Percentiles rank a stretch among this genome's conserved stretches.
Evolutionary conservation across 2,113 vertebrate species (phyloP).

Genomic region (Daboia siamensis): DNA sequence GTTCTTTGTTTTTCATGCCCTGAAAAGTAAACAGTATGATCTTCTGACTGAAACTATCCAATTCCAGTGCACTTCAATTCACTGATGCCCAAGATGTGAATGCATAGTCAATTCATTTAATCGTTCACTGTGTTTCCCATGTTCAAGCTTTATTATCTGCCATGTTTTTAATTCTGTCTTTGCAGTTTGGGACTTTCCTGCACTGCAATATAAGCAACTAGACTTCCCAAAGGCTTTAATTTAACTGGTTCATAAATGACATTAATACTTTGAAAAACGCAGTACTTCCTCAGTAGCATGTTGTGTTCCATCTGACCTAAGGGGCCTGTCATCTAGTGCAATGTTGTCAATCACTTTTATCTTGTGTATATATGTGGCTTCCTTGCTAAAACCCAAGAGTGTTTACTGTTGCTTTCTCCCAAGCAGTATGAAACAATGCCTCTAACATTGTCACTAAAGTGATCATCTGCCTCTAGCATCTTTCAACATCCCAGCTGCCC

Average conservation of each 20-base stretch:
- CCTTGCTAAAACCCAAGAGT: neutral
- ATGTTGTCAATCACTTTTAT: neutral
- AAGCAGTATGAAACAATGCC: neutral
- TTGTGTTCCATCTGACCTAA: neutral
- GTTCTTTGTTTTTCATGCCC: neutral
- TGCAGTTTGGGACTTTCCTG: neutral
- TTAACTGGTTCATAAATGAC: neutral
- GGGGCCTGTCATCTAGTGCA: neutral
- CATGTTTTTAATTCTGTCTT: neutral
- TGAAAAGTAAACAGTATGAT: neutral
- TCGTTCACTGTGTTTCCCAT: neutral
- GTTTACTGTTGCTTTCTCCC: neutral
- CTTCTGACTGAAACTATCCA: neutral
- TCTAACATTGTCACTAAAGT: neutral
- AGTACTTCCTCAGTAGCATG: neutral
- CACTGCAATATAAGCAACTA: neutral
- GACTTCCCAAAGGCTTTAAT: neutral
- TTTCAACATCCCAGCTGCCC: neutral
- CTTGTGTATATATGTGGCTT: neutral
- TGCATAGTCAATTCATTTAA: neutral
- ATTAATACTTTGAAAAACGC: neutral
- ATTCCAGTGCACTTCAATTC: neutral
- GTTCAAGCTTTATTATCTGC: neutral
- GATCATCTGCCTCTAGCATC: neutral
- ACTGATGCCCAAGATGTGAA: neutral